Evolutionary conservation across 2,888 invertebrate species (phyloP), one percentile per base, ranked within the genome.

Genomic region (Drosophila lacicola): DNA sequence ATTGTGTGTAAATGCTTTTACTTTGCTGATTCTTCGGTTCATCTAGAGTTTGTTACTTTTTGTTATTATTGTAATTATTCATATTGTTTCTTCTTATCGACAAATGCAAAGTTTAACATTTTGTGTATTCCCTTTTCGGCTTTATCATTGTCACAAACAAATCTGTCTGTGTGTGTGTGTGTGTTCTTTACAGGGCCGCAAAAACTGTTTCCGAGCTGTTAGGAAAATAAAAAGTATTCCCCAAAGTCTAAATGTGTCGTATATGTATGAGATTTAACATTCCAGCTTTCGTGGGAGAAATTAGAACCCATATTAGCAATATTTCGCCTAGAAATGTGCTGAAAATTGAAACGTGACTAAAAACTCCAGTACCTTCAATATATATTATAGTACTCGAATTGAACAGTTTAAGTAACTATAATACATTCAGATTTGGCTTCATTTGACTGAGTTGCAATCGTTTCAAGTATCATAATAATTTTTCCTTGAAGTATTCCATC

Each of bases 1-100:
- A 51, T 39, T 67, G 41, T 66, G 36, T 54, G 50, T 74, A 60
- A 74, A 74, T 75, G 78, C 73, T 37, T 66, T 64, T 64, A 33
- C 37, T n/a, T 36, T 34, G 46, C 60, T 46, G 29, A 11, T 55
- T 56, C 41, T 49, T 62, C 44, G 55, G 50, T 39, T 51, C 45
- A 34, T 55, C 33, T 51, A 49, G 66, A 29, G 29, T 29, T 29
- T 29, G 29, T 39, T 42, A 14, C 4, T 0, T 36, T 36, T 13
- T 46, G 9, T 17, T 14, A 10, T 13, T 25, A 11, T 33, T 5
- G 46, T 17, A 8, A 11, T 47, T 47, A 11, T 36, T 36, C 4
- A 11, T 36, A 11, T 44, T 21, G 6, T 2, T 21, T 41, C 17
- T 2, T 29, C 19, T n/a, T 33, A 50, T 46, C 19, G 39, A 62